Percentiles rank a stretch among this genome's conserved stretches.
phyloP scores from a whole-genome alignment of 2,113 vertebrate species.

The Gallinago paraguaiae region DNA sequence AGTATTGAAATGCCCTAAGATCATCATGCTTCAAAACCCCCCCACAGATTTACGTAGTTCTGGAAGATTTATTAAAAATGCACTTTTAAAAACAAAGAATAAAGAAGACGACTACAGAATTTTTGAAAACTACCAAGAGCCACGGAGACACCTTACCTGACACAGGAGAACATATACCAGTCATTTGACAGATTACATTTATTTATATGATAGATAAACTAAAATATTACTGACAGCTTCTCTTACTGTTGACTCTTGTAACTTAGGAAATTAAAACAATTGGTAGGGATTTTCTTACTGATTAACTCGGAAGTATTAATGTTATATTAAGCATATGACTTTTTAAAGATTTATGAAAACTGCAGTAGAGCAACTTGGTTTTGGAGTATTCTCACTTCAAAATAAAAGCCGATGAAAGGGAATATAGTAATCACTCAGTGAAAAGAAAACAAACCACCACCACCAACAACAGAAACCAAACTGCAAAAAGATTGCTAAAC shows the following conservation, averaged over 20 bases:
- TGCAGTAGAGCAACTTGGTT: not conserved
- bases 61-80: not conserved
- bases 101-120: not conserved
- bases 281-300: constrained; percentile 2
- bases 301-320: constrained; percentile 9
- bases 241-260: constrained; percentile 1
- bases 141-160: not conserved
- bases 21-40: not conserved
- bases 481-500: not conserved
- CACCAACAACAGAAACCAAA: not conserved
- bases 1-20: not conserved
- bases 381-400: not conserved
- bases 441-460: not conserved
- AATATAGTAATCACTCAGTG: not conserved
- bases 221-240: constrained; percentile 10
- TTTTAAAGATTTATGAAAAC: not conserved
- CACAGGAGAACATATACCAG: not conserved
- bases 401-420: not conserved
- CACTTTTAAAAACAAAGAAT: constrained; percentile 1
- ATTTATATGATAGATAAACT: constrained; percentile 8
- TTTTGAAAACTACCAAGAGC: constrained; percentile 27
- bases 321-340: not conserved
- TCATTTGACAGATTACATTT: not conserved
- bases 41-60: not conserved
- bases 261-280: constrained; percentile 10